Conservation (phyloP, 2,888 invertebrate species). For the Coremacera marginata region DNA sequence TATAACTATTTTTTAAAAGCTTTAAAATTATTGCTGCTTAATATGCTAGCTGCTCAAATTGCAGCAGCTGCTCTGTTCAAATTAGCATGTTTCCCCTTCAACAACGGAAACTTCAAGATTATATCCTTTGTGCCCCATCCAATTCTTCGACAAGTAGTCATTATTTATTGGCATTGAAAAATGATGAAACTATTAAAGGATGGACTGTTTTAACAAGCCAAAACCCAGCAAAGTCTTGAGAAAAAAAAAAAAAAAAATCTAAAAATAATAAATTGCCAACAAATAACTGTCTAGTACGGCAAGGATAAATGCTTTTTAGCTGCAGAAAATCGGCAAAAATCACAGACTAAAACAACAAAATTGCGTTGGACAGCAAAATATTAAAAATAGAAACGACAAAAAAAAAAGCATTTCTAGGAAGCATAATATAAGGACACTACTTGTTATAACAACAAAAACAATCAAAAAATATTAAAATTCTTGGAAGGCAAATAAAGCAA, state of each 20-base stretch:
- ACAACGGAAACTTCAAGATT: too few relatives aligned
- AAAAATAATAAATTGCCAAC: neutral
- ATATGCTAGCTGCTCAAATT: too few relatives aligned
- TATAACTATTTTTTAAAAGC: too few relatives aligned
- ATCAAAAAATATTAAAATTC: slow-evolving; percentile 24
- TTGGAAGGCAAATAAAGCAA: slow-evolving; percentile 4
- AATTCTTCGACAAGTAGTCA: neutral
- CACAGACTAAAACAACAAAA: slow-evolving; percentile 10
- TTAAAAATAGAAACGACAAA: neutral
- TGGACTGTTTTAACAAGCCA: neutral
- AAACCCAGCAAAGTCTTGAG: neutral
- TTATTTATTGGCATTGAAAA: slow-evolving; percentile 28
- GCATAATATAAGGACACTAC: neutral
- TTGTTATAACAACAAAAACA: slow-evolving; percentile 8
- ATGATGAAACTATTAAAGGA: slow-evolving; percentile 26
- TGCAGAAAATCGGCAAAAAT: slow-evolving; percentile 17
- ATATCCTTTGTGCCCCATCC: too few relatives aligned
- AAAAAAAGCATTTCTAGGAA: neutral
- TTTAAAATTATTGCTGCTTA: too few relatives aligned
- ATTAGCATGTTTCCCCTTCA: too few relatives aligned
- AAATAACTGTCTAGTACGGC: slow-evolving; percentile 20
- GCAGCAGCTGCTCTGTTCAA: too few relatives aligned
- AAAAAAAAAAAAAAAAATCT: too few relatives aligned
- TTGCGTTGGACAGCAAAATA: neutral
- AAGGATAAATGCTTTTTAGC: slow-evolving; percentile 20